Base-by-base conservation (phyloP, 2,797 vertebrate species). In the Megalops cyprinoides region DNA sequence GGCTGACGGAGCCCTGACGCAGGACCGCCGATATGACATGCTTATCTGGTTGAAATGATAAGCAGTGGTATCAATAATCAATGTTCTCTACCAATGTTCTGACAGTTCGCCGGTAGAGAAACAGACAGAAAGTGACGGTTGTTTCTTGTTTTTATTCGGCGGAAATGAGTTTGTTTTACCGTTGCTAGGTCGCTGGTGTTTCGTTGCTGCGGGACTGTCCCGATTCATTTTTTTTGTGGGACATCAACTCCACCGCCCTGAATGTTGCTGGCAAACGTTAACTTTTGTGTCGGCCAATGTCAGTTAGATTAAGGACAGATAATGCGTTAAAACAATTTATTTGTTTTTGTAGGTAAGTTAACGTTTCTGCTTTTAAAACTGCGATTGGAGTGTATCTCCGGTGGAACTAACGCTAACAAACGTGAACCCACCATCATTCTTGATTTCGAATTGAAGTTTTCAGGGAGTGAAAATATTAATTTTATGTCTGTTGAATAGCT, bases 1-100 rank as follows among this genome's bases (percentile, higher is more conserved):
- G 67, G 67, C 67, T 71, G 39, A 71, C 67, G 67, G 39, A 71
- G 37, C 67, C 67, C 5, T 37, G 39, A 34, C 42, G 67, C 18
- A 42, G 39, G 15, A 71, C 37, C 18, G 9, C 18, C 42, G 67
- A 39, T 71, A 42, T 42, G 37, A 71, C 28, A 34, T 23, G 31
- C 67, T 67, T 67, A 42, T 20, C 37, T 42, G 37, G 20, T 37
- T 44, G 34, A 71, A 44, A 44, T 71, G 1, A 71, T 71, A 42
- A 20, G 18, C 37, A 20, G 20, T 42, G n/a, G n/a, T n/a, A n/a
- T n/a, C n/a, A n/a, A n/a, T n/a, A n/a, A n/a, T 44, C 71, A 20
- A 42, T 14, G 18, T 71, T 31, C 9, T 65, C 18, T 69, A 39
- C 18, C 65, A 9, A 37, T 23, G 65, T 39, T 69, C 23, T 42